These are phyloP conservation scores for Bombycilla garrulus DNA, from an alignment of 2,113 vertebrate genomes.

Conservation along the genomic window DNA sequence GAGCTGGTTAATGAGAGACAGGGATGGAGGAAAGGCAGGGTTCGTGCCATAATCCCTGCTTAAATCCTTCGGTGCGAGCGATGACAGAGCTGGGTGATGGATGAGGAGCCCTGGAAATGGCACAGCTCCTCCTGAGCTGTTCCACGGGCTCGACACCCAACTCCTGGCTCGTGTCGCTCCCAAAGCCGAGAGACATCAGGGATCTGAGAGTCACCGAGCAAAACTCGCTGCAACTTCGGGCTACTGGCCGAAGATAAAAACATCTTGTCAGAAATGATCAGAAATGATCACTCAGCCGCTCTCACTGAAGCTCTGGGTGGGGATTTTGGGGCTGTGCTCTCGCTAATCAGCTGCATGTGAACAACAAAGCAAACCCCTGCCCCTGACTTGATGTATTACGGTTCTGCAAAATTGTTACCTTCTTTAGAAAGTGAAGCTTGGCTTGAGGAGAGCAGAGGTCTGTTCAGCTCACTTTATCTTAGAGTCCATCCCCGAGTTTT, in stretches of 20 bases:
- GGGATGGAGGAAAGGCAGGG: background rate
- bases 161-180: background rate
- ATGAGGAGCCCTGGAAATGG: slow-evolving; percentile 28
- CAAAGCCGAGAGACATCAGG: background rate
- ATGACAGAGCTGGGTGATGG: slow-evolving; percentile 32
- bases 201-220: background rate
- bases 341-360: background rate
- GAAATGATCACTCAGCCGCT: background rate
- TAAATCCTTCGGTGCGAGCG: background rate
- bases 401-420: background rate
- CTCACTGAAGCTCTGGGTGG: background rate
- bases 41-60: slow-evolving; percentile 1
- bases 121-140: background rate
- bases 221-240: background rate
- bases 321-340: background rate
- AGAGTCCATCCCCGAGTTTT: background rate
- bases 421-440: background rate
- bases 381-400: background rate
- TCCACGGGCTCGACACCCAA: background rate
- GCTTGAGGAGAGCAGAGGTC: background rate
- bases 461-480: background rate
- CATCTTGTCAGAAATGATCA: background rate
- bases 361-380: background rate
- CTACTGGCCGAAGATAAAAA: slow-evolving; percentile 27
- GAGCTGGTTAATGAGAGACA: slow-evolving; percentile 31